Conservation (phyloP, 2,113 vertebrate genomes). For the Anhinga rufa region DNA sequence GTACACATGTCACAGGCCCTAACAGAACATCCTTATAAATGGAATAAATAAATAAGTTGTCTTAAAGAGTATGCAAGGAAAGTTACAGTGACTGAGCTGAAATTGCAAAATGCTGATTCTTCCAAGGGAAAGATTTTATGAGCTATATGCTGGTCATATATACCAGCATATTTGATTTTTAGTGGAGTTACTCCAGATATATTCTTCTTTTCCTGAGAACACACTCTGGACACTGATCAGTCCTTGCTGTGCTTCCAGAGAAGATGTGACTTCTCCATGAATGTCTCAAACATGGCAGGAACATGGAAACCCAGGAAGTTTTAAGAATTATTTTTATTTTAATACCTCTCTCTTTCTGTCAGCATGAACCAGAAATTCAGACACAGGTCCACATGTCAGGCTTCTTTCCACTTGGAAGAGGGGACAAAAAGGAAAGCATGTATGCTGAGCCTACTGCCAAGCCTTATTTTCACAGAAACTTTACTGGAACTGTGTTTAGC, state of each 20-base stretch:
- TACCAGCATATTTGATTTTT: background rate
- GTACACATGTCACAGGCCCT: background rate
- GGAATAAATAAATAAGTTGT: background rate
- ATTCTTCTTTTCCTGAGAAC: background rate
- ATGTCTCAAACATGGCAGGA: background rate
- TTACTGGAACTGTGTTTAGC: background rate
- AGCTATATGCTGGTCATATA: background rate
- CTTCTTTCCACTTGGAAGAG: background rate
- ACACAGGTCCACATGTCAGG: background rate
- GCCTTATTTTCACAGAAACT: background rate
- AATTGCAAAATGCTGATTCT: background rate
- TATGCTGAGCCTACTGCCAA: background rate
- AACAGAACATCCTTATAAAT: background rate
- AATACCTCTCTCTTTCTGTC: background rate
- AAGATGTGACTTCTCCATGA: background rate
- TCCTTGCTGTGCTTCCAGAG: background rate
- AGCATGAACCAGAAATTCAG: background rate
- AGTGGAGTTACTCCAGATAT: background rate
- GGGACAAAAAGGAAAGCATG: background rate
- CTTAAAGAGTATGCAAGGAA: background rate
- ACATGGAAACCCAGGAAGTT: background rate
- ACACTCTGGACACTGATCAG: background rate
- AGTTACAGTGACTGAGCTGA: slow-evolving; percentile 10
- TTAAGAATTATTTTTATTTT: background rate
- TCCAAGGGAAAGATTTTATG: background rate